These are phyloP conservation scores for Venustaconcha ellipsiformis DNA, from an alignment of 1,140 invertebrate genomes.

Conservation along the genomic window DNA sequence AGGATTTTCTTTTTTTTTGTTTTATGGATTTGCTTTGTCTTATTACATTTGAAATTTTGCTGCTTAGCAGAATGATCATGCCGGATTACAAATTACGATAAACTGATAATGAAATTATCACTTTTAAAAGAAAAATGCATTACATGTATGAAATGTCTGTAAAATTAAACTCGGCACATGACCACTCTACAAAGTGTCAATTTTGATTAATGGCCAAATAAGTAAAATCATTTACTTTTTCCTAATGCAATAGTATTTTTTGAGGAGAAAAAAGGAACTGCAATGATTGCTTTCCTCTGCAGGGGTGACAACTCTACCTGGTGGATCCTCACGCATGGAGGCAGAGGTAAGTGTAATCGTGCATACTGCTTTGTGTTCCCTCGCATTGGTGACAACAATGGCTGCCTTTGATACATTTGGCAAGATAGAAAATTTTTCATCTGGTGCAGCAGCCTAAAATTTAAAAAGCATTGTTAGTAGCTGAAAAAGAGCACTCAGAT, in stretches of 20 bases:
- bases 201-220: neutral
- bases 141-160: neutral
- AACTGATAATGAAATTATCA: no score
- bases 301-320: slow-evolving; percentile 1
- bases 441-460: slow-evolving; percentile 76
- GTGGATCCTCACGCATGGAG: slow-evolving; percentile 77
- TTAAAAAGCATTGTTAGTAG: slow-evolving; percentile 34
- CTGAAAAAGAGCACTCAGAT: slow-evolving; percentile 3
- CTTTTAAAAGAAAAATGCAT: neutral
- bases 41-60: no score
- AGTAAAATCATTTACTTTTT: neutral
- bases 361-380: slow-evolving; percentile 76
- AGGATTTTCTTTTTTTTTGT: no score
- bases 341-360: slow-evolving; percentile 92
- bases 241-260: slow-evolving; percentile 9
- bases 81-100: no score
- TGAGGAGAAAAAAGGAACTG: no score
- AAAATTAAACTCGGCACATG: neutral
- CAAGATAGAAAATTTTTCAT: slow-evolving; percentile 84
- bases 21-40: no score
- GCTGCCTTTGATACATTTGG: slow-evolving; percentile 84
- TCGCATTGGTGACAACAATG: slow-evolving; percentile 78
- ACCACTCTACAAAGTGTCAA: neutral
- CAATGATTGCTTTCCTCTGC: neutral
- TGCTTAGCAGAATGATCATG: no score